These are phyloP conservation scores for Griposia aprilina DNA, from an alignment of 2,888 invertebrate species.

Conservation along the genomic window DNA sequence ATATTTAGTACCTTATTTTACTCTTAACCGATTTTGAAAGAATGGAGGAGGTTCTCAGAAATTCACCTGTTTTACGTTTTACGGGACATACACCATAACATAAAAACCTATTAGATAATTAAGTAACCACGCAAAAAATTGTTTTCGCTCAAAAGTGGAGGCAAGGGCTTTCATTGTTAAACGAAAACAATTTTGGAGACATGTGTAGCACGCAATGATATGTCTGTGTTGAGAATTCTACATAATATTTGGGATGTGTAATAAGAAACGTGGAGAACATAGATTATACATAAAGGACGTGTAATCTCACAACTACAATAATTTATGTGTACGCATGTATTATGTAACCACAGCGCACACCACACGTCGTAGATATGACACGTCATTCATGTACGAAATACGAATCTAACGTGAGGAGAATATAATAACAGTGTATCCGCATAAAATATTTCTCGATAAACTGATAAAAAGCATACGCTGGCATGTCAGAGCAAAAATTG, in stretches of 20 bases:
- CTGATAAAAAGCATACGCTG: slow-evolving; percentile 82
- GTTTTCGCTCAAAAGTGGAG: not conserved
- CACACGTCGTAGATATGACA: slow-evolving; percentile 62
- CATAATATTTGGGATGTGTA: slow-evolving; percentile 18
- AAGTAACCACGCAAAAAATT: no score
- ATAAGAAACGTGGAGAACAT: slow-evolving; percentile 19
- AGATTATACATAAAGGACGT: slow-evolving; percentile 22
- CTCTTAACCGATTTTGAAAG: not conserved
- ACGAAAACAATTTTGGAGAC: not conserved
- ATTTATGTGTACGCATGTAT: slow-evolving; percentile 58
- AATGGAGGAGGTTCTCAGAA: not conserved
- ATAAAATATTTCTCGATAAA: slow-evolving; percentile 82
- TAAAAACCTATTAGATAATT: not conserved
- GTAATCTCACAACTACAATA: slow-evolving; percentile 59
- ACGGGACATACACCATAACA: not conserved
- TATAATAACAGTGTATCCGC: slow-evolving; percentile 75
- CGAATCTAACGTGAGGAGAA: slow-evolving; percentile 75
- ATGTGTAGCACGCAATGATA: not conserved
- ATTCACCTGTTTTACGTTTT: not conserved
- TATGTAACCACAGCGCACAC: slow-evolving; percentile 52
- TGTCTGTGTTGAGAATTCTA: not conserved
- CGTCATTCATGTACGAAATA: slow-evolving; percentile 72
- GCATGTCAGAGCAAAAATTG: slow-evolving; percentile 85
- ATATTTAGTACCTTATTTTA: slow-evolving; percentile 44
- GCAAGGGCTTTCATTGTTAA: no score